These are phyloP conservation scores for Agrochola macilenta DNA, from an alignment of 2,888 invertebrate species.

Conservation along the genomic window DNA sequence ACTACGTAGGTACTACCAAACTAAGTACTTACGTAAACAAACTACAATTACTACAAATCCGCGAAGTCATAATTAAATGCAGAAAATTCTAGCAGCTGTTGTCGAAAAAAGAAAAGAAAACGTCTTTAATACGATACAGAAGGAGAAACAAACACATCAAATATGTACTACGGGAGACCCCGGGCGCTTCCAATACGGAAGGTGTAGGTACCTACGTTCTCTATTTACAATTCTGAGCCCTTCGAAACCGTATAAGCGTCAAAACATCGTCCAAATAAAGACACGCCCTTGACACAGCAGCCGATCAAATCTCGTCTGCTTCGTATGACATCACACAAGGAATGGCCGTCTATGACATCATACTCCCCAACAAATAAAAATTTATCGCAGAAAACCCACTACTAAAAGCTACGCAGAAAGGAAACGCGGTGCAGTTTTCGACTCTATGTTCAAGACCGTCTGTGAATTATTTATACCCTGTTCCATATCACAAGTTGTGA, in stretches of 20 bases:
- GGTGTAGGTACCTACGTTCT: background rate
- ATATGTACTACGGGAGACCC: background rate
- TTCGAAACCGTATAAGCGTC: constrained; percentile 19
- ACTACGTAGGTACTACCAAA: background rate
- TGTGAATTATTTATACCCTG: background rate
- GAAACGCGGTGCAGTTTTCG: background rate
- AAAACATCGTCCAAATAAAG: constrained; percentile 42
- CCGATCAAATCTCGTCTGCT: constrained; percentile 47
- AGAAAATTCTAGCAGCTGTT: background rate
- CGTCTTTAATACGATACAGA: background rate
- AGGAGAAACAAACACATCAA: background rate
- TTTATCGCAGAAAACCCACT: constrained; percentile 31
- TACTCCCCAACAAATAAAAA: constrained; percentile 17
- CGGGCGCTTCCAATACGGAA: background rate
- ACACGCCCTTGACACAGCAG: constrained; percentile 62
- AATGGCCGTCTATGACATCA: constrained; percentile 59
- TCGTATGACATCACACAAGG: constrained; percentile 62
- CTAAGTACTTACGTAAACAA: background rate
- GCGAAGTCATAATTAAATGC: too few species aligned
- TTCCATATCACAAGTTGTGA: background rate
- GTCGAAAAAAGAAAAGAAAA: background rate
- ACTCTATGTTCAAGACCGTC: background rate
- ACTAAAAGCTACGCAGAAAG: background rate
- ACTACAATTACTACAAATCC: too few species aligned
- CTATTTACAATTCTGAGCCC: background rate